These are phyloP conservation scores for Drosophila merina DNA, from an alignment of 2,888 invertebrate genomes.

Conservation along the genomic window DNA sequence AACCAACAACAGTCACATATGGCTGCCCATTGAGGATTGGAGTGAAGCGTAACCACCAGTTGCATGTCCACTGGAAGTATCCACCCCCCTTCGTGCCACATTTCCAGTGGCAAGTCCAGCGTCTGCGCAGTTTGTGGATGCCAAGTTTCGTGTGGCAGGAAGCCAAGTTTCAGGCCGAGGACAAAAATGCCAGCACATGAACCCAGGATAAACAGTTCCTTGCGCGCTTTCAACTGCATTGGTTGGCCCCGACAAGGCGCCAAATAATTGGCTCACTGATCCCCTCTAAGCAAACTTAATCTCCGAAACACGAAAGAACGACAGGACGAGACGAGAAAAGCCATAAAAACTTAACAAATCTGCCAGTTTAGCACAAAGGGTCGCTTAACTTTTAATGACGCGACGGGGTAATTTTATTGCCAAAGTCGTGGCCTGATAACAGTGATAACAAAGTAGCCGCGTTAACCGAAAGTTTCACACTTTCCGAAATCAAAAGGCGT, in stretches of 20 bases:
- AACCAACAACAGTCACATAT: conserved; percentile 62
- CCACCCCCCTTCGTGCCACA: neutral
- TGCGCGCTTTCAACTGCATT: conserved; percentile 74
- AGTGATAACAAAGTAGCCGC: conserved; percentile 58
- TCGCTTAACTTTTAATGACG: conserved; percentile 59
- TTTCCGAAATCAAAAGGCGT: conserved; percentile 40
- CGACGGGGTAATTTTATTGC: conserved; percentile 62
- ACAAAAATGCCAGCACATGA: conserved; percentile 64
- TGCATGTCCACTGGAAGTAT: conserved; percentile 48
- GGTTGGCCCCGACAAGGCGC: conserved; percentile 49
- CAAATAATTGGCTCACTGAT: neutral
- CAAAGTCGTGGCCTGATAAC: conserved; percentile 57
- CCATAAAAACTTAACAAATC: conserved; percentile 37
- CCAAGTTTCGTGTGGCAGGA: conserved; percentile 60
- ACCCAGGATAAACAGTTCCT: conserved; percentile 69
- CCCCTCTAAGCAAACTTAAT: neutral
- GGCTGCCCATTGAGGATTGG: conserved; percentile 51
- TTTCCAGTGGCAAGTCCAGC: conserved; percentile 42
- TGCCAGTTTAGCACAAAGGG: conserved; percentile 45
- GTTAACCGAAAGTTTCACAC: conserved; percentile 35
- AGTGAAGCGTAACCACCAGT: conserved; percentile 68
- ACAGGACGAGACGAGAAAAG: conserved; percentile 19
- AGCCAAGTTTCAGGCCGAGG: conserved; percentile 56
- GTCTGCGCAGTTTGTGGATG: conserved; percentile 65
- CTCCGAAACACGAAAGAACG: conserved; percentile 13